Conservation (phyloP, 92 coral and sea anemone genomes). For the Micromussa lordhowensis region DNA sequence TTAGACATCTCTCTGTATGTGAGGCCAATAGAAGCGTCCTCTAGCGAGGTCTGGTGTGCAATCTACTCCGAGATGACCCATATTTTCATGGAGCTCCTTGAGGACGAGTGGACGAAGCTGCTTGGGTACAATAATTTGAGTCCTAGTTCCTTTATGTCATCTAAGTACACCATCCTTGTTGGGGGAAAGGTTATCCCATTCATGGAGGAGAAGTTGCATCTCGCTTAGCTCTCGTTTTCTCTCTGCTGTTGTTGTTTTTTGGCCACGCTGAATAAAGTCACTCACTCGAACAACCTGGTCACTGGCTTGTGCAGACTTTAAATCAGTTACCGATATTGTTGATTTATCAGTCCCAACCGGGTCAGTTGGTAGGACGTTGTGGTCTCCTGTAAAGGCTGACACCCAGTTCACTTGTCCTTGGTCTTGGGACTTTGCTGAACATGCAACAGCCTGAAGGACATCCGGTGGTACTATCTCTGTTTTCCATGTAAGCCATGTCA, state of each 20-base stretch:
- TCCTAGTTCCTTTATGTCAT: constrained; percentile 27
- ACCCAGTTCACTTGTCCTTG: constrained; percentile 60
- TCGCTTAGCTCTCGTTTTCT: constrained; percentile 37
- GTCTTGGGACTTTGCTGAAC: constrained; percentile 52
- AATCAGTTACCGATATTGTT: constrained; percentile 21
- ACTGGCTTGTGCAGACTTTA: constrained; percentile 6
- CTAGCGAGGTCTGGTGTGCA: constrained; percentile 37
- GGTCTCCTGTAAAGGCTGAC: constrained; percentile 41
- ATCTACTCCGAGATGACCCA: constrained; percentile 69
- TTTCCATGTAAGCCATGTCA: constrained; percentile 29
- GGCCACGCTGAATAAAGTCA: constrained; percentile 35
- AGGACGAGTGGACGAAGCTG: constrained; percentile 40
- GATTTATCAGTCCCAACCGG: constrained; percentile 28
- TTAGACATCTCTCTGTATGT: constrained; percentile 58
- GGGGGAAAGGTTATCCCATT: constrained; percentile 66
- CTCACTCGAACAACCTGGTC: constrained; percentile 27
- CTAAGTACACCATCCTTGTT: constrained; percentile 66
- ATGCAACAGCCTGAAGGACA: constrained; percentile 17
- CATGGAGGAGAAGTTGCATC: constrained; percentile 45
- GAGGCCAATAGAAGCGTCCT: constrained; percentile 72
- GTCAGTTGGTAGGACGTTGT: constrained; percentile 23
- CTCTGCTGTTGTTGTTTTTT: constrained; percentile 20
- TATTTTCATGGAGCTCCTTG: constrained; percentile 59
- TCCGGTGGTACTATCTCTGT: constrained; percentile 48
- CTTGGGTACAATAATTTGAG: constrained; percentile 54